Conservation (phyloP, 1,140 invertebrate genomes). For the Geopemphigus sp. region DNA sequence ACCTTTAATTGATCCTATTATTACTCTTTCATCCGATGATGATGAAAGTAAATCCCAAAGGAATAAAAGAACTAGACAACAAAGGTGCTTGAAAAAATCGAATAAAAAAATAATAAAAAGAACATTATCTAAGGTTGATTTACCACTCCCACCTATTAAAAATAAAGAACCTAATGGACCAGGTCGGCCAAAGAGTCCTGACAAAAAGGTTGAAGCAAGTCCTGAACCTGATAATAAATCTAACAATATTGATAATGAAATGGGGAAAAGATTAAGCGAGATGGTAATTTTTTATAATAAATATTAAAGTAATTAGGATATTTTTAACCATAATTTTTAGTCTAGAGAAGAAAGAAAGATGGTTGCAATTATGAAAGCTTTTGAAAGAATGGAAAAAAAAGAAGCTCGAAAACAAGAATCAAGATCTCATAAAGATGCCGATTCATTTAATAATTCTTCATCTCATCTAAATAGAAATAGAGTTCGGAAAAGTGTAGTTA, state of each 20-base stretch:
- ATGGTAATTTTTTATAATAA: constrained; percentile 18
- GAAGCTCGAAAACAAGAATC: constrained; percentile 73
- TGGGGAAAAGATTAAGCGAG: constrained; percentile 31
- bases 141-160: neutral
- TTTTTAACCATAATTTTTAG: constrained; percentile 57
- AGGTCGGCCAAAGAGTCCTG: constrained; percentile 12
- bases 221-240: constrained; percentile 22
- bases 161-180: constrained; percentile 37
- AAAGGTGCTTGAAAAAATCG: constrained; percentile 16
- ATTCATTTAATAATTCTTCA: constrained; percentile 38
- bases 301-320: neutral
- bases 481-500: constrained; percentile 36
- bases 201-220: constrained; percentile 23
- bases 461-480: constrained; percentile 30
- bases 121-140: neutral
- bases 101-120: constrained; percentile 32
- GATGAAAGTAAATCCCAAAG: constrained; percentile 34
- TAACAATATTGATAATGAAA: constrained; percentile 39
- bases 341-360: constrained; percentile 94
- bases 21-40: constrained; percentile 30
- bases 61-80: constrained; percentile 42
- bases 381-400: constrained; percentile 78
- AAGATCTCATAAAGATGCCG: constrained; percentile 30
- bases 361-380: constrained; percentile 90
- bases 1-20: constrained; percentile 23